These are phyloP conservation scores for Homarus gammarus DNA, from an alignment of 2,888 invertebrate genomes.

Conservation along the genomic window DNA sequence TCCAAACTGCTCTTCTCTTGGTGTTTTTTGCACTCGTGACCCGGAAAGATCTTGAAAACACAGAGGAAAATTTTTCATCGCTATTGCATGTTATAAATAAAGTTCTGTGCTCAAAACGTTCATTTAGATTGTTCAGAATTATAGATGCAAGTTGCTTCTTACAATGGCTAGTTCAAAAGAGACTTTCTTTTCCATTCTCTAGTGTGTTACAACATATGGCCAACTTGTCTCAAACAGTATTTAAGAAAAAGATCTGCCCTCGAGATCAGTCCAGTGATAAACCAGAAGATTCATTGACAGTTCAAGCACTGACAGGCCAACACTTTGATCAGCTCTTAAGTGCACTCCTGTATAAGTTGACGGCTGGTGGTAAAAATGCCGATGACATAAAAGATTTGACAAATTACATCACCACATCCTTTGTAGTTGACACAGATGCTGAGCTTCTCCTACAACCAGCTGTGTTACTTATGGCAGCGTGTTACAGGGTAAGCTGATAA, in stretches of 20 bases:
- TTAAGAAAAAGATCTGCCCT: neutral
- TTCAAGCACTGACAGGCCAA: neutral
- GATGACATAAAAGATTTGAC: slow-evolving; percentile 15
- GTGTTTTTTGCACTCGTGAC: slow-evolving; percentile 35
- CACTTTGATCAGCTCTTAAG: slow-evolving; percentile 36
- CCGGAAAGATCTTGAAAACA: slow-evolving; percentile 17
- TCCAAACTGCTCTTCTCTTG: slow-evolving; percentile 28
- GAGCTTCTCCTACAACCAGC: slow-evolving; percentile 42
- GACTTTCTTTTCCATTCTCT: slow-evolving; percentile 32
- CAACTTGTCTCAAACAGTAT: neutral
- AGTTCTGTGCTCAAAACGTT: slow-evolving; percentile 2
- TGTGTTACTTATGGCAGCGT: slow-evolving; percentile 46
- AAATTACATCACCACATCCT: slow-evolving; percentile 1
- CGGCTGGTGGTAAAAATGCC: neutral
- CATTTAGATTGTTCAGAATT: slow-evolving; percentile 2
- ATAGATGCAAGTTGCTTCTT: slow-evolving; percentile 31
- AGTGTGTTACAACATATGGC: slow-evolving; percentile 30
- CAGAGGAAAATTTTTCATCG: slow-evolving; percentile 16
- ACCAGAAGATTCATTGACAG: too few relatives aligned
- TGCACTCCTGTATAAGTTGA: slow-evolving; percentile 17
- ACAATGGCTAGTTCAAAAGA: slow-evolving; percentile 45
- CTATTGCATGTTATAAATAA: slow-evolving; percentile 26
- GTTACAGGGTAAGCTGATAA: slow-evolving; percentile 13
- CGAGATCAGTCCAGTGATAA: neutral
- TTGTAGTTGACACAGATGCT: neutral